Percentiles rank a stretch among this genome's conserved stretches.
phyloP scores from a whole-genome alignment of 2,113 vertebrate species.

The Centropus bengalensis region DNA sequence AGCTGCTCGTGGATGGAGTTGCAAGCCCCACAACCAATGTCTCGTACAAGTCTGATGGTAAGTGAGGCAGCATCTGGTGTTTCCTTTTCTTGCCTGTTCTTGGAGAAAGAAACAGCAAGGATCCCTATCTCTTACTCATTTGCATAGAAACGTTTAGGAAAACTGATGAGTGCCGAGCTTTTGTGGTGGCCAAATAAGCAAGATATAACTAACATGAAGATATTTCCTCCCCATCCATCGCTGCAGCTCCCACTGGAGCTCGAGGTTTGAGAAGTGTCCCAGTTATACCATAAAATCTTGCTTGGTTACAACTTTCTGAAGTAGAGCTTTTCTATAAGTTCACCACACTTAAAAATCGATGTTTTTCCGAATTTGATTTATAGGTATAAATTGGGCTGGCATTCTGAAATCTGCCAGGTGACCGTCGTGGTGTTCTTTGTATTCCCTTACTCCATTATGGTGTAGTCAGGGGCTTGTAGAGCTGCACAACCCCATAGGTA shows the following conservation, averaged over 20 bases:
- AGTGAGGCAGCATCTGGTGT: not conserved
- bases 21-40: not conserved
- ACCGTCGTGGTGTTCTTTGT: not conserved
- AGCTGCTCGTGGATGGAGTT: slow-evolving; percentile 43
- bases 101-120: not conserved
- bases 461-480: not conserved
- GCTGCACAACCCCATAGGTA: not conserved
- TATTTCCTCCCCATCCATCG: not conserved
- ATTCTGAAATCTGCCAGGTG: not conserved
- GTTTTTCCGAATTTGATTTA: not conserved
- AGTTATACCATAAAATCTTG: not conserved
- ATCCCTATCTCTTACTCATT: not conserved
- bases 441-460: not conserved
- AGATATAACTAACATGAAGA: not conserved
- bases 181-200: not conserved
- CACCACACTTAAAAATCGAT: not conserved
- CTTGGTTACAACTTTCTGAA: not conserved
- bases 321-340: not conserved
- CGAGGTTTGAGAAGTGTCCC: not conserved
- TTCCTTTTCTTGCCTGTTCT: not conserved
- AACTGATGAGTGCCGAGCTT: not conserved
- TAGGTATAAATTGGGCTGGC: not conserved
- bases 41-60: slow-evolving; percentile 40
- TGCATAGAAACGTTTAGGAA: not conserved
- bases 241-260: not conserved